Conservation (phyloP, 2,888 invertebrate species). For the Synanthedon tipuliformis region DNA sequence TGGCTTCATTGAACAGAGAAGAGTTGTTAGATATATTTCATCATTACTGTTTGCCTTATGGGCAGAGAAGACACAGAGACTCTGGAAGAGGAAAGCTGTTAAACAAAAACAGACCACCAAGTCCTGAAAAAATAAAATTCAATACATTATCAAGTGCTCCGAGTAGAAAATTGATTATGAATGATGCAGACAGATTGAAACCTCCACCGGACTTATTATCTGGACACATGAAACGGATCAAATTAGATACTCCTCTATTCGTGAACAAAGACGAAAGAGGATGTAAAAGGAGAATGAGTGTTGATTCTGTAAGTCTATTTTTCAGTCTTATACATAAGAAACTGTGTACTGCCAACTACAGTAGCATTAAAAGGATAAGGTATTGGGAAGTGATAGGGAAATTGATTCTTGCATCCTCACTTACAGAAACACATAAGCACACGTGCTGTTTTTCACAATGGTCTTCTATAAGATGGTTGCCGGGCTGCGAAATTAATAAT, state of each 20-base stretch:
- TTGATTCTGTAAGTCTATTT: constrained; percentile 37
- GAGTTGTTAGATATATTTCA: constrained; percentile 53
- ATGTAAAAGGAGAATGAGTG: constrained; percentile 41
- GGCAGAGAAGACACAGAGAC: constrained; percentile 55
- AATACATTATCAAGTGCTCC: constrained; percentile 13
- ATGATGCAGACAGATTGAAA: constrained; percentile 30
- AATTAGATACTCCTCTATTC: constrained; percentile 26
- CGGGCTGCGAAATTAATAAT: no score
- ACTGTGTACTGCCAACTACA: no score
- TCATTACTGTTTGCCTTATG: constrained; percentile 55
- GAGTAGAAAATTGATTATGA: constrained; percentile 16
- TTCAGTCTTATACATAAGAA: no score
- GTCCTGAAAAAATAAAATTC: constrained; percentile 27
- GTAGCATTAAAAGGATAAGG: no score
- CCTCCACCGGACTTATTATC: constrained; percentile 46
- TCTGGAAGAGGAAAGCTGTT: constrained; percentile 47
- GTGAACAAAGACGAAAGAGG: constrained; percentile 15
- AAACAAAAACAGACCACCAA: constrained; percentile 38
- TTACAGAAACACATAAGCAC: no score
- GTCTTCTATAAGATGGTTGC: no score
- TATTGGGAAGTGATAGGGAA: no score
- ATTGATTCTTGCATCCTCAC: no score
- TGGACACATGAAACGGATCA: constrained; percentile 51
- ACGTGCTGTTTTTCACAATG: no score
- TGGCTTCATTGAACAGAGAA: constrained; percentile 37